A percentile compares a stretch with the other conserved stretches of the same genome.
Conservation (phyloP, 2,113 vertebrate species). For the Astur gentilis region DNA sequence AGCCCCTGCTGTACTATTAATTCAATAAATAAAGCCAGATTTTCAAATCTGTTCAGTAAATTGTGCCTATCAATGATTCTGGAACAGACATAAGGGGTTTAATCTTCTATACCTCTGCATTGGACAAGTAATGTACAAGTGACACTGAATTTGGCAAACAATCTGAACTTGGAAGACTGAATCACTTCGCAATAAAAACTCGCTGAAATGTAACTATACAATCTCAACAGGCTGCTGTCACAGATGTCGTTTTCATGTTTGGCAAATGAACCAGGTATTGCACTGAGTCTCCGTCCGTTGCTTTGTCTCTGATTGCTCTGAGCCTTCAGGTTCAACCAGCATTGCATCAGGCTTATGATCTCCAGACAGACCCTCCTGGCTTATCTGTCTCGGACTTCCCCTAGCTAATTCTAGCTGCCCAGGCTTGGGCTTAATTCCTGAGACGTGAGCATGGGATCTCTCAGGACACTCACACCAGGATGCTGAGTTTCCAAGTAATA, state of each 20-base stretch:
- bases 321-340: background rate
- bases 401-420: background rate
- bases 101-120: background rate
- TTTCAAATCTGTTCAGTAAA: background rate
- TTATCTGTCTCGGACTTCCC: background rate
- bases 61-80: background rate
- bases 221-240: background rate
- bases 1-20: background rate
- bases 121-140: background rate
- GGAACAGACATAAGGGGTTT: background rate
- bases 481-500: background rate
- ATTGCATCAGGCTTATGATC: background rate
- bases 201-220: fast-evolving
- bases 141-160: background rate
- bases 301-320: background rate
- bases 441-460: background rate
- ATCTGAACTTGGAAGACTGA: background rate
- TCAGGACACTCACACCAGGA: background rate
- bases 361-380: background rate
- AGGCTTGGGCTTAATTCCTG: background rate
- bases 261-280: background rate
- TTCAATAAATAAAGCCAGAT: background rate
- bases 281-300: background rate
- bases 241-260: background rate
- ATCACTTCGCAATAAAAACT: background rate